Evolutionary conservation across 2,888 invertebrate genomes (phyloP).

Genomic region (Drosophila prostipennis): DNA sequence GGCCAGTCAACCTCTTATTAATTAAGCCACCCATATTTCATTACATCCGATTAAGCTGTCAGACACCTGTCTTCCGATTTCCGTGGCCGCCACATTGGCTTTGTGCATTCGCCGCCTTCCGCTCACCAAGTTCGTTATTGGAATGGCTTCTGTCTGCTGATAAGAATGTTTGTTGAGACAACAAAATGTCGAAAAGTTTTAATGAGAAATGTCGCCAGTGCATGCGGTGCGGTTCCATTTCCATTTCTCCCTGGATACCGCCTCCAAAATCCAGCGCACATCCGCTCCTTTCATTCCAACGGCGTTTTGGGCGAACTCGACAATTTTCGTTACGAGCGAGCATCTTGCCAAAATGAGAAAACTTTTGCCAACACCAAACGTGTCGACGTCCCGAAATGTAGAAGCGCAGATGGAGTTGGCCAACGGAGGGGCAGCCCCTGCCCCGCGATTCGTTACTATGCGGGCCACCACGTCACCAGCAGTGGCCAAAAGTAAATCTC

Average conservation of each 20-base stretch:
- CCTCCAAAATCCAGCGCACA: conserved; percentile 10
- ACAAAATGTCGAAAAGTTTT: conserved; percentile 70
- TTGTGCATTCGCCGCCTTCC: conserved; percentile 32
- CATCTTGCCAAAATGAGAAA: conserved; percentile 78
- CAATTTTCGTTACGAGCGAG: conserved; percentile 76
- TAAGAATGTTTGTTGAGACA: conserved; percentile 63
- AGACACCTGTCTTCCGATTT: conserved; percentile 42
- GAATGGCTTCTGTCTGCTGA: conserved; percentile 74
- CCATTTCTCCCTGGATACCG: conserved; percentile 1
- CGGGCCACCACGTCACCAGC: conserved; percentile 48
- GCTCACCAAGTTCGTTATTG: conserved; percentile 53
- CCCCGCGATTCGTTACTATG: conserved; percentile 52
- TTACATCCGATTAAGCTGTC: conserved; percentile 25
- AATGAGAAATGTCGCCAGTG: conserved; percentile 73
- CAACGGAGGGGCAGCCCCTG: conserved; percentile 16
- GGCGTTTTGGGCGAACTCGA: conserved; percentile 68
- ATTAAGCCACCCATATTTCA: conserved; percentile 35
- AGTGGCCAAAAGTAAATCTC: conserved; percentile 77
- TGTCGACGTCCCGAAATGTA: conserved; percentile 55
- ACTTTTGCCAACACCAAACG: conserved; percentile 74
- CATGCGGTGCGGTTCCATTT: conserved; percentile 44
- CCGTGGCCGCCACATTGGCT: conserved; percentile 9
- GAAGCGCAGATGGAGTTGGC: conserved; percentile 29
- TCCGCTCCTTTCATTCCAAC: conserved; percentile 48
- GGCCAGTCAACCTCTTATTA: conserved; percentile 24